Evolutionary conservation across 2,888 invertebrate genomes (phyloP).

Genomic region (Octonoba sinensis): DNA sequence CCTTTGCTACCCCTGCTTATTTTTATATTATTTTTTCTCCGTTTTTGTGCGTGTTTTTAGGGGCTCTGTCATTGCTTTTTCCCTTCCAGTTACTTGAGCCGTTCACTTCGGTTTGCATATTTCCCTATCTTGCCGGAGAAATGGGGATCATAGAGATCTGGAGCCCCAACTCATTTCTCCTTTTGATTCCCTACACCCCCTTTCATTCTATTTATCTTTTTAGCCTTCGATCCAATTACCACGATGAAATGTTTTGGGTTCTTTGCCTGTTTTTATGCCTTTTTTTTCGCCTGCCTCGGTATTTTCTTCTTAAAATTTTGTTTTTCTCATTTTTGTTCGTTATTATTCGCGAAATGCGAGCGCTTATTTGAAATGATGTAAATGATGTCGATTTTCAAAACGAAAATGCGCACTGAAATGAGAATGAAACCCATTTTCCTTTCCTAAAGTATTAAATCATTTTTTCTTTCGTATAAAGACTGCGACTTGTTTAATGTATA

Average conservation of each 20-base stretch:
- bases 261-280: not conserved
- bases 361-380: constrained; percentile 47
- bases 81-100: constrained; percentile 56
- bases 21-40: constrained; percentile 21
- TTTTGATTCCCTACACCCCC: constrained; percentile 41
- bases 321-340: constrained; percentile 21
- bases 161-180: constrained; percentile 56
- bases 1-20: constrained; percentile 29
- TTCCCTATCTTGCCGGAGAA: constrained; percentile 41
- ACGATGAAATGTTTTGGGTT: constrained; percentile 46
- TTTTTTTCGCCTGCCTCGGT: not conserved
- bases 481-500: no score
- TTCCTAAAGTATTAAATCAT: no score
- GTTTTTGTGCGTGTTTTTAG: constrained; percentile 33
- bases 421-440: no score
- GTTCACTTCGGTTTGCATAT: constrained; percentile 62
- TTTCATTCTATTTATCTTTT: constrained; percentile 8
- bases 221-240: constrained; percentile 52
- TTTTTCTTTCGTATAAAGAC: no score
- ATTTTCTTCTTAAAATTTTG: constrained; percentile 16
- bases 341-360: constrained; percentile 35
- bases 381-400: constrained; percentile 32
- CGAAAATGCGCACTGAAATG: not conserved
- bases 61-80: constrained; percentile 45
- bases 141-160: constrained; percentile 42